Base-by-base conservation (phyloP, 2,888 invertebrate genomes). In the Hirtodrosophila alboralis region DNA sequence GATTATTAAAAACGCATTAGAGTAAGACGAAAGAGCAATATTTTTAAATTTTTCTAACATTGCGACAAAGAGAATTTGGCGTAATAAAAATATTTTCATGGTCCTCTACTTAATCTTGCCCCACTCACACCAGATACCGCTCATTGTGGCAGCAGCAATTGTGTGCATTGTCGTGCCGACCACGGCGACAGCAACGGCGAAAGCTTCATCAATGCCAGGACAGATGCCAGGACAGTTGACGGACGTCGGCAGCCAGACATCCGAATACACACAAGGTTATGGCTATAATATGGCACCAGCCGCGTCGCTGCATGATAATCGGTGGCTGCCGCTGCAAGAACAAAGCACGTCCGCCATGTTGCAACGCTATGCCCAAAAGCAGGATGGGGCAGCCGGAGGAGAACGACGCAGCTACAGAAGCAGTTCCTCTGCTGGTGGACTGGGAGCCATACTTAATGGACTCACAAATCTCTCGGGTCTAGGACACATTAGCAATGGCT, bases 401-500 rank as follows among this genome's bases (percentile, higher is more conserved):
- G 68, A 63, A 37, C 57, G 78, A 31, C 70, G 75, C 43, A 74
- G 71, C 58, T 84, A 69, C 40, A 48, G 72, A 4, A 43, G 72
- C 51, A 30, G 72, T 45, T 56, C 63, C 28, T 37, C 48, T 41
- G 52, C 77, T 10, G 40, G 60, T 6, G 66, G 81, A 27, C 23
- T 57, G 33, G 53, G 71, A 21, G 51, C 71, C 18, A 33, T 75
- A 66, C 69, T 89, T 75, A 89, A 88, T 86, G 83, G 88, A 48
- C 85, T 88, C 60, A 67, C 84, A 67, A 79, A 76, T 78, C 79
- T 87, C 66, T 75, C 79, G 69, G 79, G 84, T 44, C 69, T 83
- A 68, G 87, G 84, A 26, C 89, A 83, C 75, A 84, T 88, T 74
- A 78, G 75, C 75, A 76, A 77, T 64, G 80, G 87, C 53, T 87